These are phyloP conservation scores for Phalacrocorax brasilianus DNA, from an alignment of 2,113 vertebrate genomes.

Conservation along the genomic window DNA sequence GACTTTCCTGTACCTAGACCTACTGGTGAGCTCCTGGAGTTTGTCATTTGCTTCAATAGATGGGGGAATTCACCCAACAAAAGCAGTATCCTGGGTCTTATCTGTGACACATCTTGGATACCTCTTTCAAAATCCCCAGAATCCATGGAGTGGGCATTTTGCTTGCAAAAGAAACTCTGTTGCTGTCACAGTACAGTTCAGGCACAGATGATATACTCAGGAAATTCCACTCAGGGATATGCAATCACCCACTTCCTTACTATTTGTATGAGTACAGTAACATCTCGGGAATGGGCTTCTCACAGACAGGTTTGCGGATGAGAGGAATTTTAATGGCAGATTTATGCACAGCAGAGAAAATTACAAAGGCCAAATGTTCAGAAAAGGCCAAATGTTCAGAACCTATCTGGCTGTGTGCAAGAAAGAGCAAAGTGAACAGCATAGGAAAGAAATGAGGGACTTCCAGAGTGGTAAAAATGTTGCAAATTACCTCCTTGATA, in stretches of 20 bases:
- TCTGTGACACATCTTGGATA: background rate
- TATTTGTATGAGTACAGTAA: background rate
- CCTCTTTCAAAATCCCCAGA: background rate
- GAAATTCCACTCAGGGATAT: background rate
- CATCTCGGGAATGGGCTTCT: background rate
- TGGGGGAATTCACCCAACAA: background rate
- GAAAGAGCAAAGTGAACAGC: background rate
- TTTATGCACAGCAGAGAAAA: background rate
- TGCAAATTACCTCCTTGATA: background rate
- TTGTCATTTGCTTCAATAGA: background rate
- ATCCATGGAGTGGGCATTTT: background rate
- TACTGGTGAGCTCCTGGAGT: background rate
- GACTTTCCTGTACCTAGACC: background rate
- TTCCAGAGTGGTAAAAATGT: background rate
- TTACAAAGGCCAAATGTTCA: background rate
- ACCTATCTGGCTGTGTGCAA: background rate
- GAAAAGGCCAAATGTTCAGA: background rate
- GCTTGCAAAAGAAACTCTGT: background rate
- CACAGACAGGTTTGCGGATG: background rate
- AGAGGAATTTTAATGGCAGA: background rate
- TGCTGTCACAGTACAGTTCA: background rate
- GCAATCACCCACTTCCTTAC: background rate
- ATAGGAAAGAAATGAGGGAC: background rate
- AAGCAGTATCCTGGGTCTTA: background rate
- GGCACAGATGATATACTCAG: background rate